Evolutionary conservation across 1,140 invertebrate species (phyloP).

Genomic region (Drosophila nigromelanica): DNA sequence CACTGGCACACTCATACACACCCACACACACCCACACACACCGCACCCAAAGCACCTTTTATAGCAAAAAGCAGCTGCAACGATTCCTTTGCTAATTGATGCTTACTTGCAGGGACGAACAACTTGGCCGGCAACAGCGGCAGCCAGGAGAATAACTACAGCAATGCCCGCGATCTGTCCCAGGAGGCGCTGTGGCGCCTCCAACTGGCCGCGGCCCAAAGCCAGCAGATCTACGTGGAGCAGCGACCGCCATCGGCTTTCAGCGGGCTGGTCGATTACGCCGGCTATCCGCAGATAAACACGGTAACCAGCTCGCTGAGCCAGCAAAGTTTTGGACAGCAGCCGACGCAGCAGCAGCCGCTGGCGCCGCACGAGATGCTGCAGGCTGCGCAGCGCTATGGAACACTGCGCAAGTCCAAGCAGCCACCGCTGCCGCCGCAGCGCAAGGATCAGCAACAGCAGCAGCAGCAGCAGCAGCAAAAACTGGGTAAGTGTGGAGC

Average conservation of each 20-base stretch:
- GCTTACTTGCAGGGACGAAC: constrained; percentile 61
- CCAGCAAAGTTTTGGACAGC: constrained; percentile 65
- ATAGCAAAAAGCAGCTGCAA: neutral
- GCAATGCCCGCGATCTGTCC: constrained; percentile 92
- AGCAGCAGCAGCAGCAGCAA: constrained; percentile 57
- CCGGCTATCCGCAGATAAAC: constrained; percentile 76
- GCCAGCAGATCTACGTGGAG: constrained; percentile 83
- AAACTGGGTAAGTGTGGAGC: constrained; percentile 67
- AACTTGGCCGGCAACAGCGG: constrained; percentile 19
- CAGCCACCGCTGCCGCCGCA: constrained; percentile 68
- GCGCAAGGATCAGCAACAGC: constrained; percentile 64
- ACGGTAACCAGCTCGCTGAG: constrained; percentile 74
- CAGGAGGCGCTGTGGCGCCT: constrained; percentile 97
- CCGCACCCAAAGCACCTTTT: no score
- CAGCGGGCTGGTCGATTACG: constrained; percentile 74
- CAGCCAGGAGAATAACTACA: constrained; percentile 91
- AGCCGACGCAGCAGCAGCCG: constrained; percentile 43
- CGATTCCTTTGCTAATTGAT: constrained; percentile 9
- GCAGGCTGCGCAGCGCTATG: constrained; percentile 76
- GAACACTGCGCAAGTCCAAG: constrained; percentile 71
- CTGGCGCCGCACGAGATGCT: constrained; percentile 67
- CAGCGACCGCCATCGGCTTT: constrained; percentile 78
- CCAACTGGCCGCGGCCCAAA: constrained; percentile 89
- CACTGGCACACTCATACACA: constrained; percentile 4
- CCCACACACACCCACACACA: neutral